Evolutionary conservation across 2,113 vertebrate genomes (phyloP), one percentile per base, ranked within the genome.

Genomic region (Silurus glanis): DNA sequence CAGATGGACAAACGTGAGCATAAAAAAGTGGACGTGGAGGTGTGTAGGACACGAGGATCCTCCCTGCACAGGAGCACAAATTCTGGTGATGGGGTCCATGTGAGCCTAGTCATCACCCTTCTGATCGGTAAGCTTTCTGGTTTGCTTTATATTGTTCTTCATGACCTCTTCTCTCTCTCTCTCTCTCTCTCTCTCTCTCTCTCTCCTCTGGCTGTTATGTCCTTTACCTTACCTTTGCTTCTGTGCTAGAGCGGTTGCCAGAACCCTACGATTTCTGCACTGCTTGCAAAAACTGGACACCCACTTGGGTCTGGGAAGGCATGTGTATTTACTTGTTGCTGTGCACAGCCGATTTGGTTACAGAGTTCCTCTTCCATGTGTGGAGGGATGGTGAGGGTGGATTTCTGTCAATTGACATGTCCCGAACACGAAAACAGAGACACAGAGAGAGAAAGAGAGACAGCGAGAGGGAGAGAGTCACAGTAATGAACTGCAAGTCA

Each of bases 241-340:
- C 66, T 69, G 51, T 8, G 55, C 61, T 85, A 75, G 67, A 75
- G 49, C 16, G 25, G 19, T 25, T 86, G 88, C 84, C 84, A 86
- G 80, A 75, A 85, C 71, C 19, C 53, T 75, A 76, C 37, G 45
- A 56, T 82, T 86, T 82, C 56, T 88, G 53, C 86, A 71, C 37
- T 47, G 69, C 72, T 90, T 85, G 82, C 88, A 89, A 66, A 83
- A 86, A 71, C 55, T 9, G 16, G 47, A 19, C 37, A 67, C 12
- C 5, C 17, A 47, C n/a, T 76, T 28, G 19, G 49, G 37, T 53
- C 55, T 14, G 49, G 8, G 16, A 64, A 74, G 76, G 25, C 37
- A 17, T 56, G 47, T n/a, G 55, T 47, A 75, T 86, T 76, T 90
- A 90, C 88, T 90, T 88, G 85, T 87, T 90, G 89, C 69, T 81